Percentiles rank a stretch among this genome's conserved stretches.
phyloP scores from a whole-genome alignment of 2,888 invertebrate genomes.

The Busseola fusca region DNA sequence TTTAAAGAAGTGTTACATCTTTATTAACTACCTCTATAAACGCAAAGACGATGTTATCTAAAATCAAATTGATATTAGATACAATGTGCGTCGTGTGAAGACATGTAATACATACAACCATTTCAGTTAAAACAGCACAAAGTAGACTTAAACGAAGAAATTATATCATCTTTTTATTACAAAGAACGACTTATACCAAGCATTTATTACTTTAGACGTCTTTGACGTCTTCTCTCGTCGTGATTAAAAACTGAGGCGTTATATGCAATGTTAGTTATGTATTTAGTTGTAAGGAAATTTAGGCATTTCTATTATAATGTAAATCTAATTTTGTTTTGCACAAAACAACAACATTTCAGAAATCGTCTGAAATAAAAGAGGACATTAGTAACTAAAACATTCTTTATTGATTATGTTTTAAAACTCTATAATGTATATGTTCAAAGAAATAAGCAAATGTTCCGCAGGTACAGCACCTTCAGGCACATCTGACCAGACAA shows the following conservation, averaged over 20 bases:
- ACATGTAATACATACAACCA: neutral
- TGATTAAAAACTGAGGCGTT: slow-evolving; percentile 16
- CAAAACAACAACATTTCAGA: neutral
- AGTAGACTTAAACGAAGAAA: neutral
- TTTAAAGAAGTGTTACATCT: slow-evolving; percentile 4
- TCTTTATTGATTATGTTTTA: neutral
- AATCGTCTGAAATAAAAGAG: neutral
- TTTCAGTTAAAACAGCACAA: slow-evolving; percentile 1
- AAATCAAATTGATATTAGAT: slow-evolving; percentile 2
- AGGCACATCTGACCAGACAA: neutral
- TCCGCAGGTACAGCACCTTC: neutral
- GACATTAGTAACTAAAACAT: neutral
- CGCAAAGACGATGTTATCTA: neutral
- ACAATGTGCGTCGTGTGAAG: neutral
- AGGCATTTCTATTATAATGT: slow-evolving; percentile 23
- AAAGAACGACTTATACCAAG: slow-evolving; percentile 22
- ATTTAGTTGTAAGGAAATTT: slow-evolving; percentile 46
- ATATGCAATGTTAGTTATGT: slow-evolving; percentile 55
- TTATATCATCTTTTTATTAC: neutral
- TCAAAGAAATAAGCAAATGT: neutral
- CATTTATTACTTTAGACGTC: slow-evolving; percentile 44
- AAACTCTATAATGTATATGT: neutral
- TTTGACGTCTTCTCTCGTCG: slow-evolving; percentile 14
- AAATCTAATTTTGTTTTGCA: neutral
- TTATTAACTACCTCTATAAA: slow-evolving; percentile 4